These are phyloP conservation scores for Mongoloraphidia duomilia DNA, from an alignment of 2,888 invertebrate genomes.

Conservation along the genomic window DNA sequence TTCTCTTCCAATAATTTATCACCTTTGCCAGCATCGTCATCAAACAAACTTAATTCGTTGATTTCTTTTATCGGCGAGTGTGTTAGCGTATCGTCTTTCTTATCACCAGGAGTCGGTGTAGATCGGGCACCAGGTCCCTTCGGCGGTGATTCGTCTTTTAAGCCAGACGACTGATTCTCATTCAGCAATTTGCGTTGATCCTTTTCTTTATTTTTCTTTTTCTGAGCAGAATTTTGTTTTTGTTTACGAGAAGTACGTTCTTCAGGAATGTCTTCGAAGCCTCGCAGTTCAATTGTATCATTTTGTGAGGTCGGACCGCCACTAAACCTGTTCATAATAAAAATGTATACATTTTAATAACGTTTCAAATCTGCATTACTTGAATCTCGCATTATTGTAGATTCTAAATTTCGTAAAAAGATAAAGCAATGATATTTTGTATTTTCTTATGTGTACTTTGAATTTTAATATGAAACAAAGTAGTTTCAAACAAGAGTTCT, in stretches of 20 bases:
- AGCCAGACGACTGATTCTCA: not conserved
- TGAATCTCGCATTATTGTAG: too few relatives aligned
- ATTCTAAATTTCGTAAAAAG: too few relatives aligned
- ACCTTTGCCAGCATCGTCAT: not conserved
- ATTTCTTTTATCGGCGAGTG: not conserved
- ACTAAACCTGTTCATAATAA: slow-evolving; percentile 40
- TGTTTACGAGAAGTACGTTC: slow-evolving; percentile 26
- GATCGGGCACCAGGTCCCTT: slow-evolving; percentile 11
- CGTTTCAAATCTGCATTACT: too few relatives aligned
- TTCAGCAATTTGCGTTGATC: slow-evolving; percentile 20
- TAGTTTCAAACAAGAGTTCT: too few relatives aligned
- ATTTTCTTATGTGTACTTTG: too few relatives aligned
- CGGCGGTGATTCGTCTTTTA: slow-evolving; percentile 7
- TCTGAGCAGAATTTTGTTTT: slow-evolving; percentile 30
- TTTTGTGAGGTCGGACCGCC: slow-evolving; percentile 80
- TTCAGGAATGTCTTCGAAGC: slow-evolving; percentile 64
- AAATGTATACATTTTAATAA: not conserved
- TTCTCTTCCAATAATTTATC: not conserved
- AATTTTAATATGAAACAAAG: too few relatives aligned
- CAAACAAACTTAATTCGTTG: not conserved
- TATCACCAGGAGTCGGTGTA: slow-evolving; percentile 3
- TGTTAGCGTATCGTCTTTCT: slow-evolving; percentile 1
- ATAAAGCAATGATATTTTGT: too few relatives aligned
- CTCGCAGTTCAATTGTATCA: slow-evolving; percentile 85
- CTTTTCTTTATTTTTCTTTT: slow-evolving; percentile 31